A percentile compares a stretch with the other conserved stretches of the same genome.
phyloP scores from a whole-genome alignment of 1,140 invertebrate species.

The Drosophila ogumai region DNA sequence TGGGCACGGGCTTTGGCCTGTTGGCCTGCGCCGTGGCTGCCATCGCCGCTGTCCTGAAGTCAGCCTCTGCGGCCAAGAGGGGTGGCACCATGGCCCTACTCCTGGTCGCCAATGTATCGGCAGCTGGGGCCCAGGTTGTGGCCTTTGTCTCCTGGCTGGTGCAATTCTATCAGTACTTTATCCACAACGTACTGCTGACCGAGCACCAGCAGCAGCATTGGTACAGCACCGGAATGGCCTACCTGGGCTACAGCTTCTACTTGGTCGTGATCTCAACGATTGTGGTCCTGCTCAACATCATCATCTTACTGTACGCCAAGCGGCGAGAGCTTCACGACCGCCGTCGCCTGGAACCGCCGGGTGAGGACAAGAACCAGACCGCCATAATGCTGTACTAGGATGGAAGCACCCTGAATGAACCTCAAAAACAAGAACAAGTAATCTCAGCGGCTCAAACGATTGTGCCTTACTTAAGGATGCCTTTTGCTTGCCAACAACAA shows the following conservation, averaged over 20 bases:
- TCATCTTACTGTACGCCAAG: constrained; percentile 68
- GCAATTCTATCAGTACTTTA: constrained; percentile 81
- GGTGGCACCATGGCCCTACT: constrained; percentile 77
- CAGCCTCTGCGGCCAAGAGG: constrained; percentile 78
- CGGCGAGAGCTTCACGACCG: constrained; percentile 62
- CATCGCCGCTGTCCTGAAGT: constrained; percentile 77
- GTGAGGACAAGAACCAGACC: constrained; percentile 75
- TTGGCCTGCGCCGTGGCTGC: constrained; percentile 77
- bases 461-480: constrained; percentile 70
- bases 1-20: constrained; percentile 79
- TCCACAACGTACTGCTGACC: constrained; percentile 72
- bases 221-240: constrained; percentile 76
- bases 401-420: constrained; percentile 40
- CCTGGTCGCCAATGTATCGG: constrained; percentile 72
- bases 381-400: constrained; percentile 82
- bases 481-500: constrained; percentile 62
- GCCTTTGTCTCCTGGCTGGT: constrained; percentile 81
- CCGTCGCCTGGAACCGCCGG: constrained; percentile 62
- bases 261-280: constrained; percentile 75
- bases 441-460: constrained; percentile 67
- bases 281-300: constrained; percentile 76
- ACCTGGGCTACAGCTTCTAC: constrained; percentile 83
- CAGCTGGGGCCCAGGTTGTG: constrained; percentile 73
- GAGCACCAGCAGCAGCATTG: constrained; percentile 74
- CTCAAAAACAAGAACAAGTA: constrained; percentile 50